A percentile compares a stretch with the other conserved stretches of the same genome.
Evolutionary conservation across 2,888 invertebrate species (phyloP).

Genomic region (Apantesis nais): DNA sequence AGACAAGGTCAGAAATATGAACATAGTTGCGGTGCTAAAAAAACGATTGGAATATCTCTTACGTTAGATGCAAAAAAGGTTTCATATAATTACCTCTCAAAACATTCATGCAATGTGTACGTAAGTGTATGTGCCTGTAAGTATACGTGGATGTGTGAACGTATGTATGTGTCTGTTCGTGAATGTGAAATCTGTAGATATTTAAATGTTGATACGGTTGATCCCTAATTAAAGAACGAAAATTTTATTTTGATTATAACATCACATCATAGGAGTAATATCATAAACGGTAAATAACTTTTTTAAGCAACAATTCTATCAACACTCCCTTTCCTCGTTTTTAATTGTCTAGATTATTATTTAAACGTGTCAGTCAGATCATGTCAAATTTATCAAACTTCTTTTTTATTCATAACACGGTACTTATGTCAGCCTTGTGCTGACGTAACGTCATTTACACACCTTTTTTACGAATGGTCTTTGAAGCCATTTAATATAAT

Average conservation of each 20-base stretch:
- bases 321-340: background rate
- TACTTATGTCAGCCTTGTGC: no score
- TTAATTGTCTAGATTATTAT: background rate
- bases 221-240: background rate
- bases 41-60: background rate
- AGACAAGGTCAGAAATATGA: background rate
- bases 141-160: background rate
- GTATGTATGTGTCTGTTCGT: background rate
- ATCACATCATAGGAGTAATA: background rate
- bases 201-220: no score
- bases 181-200: background rate
- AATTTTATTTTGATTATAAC: background rate
- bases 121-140: background rate
- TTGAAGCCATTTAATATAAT: conserved; percentile 16
- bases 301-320: background rate
- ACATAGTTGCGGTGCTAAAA: background rate
- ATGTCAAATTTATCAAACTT: background rate
- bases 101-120: background rate
- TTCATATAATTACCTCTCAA: background rate
- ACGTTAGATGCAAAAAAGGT: background rate
- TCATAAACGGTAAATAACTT: background rate
- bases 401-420: background rate
- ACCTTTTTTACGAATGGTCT: background rate
- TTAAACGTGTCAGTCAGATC: background rate
- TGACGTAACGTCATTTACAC: background rate